Evolutionary conservation across 1,140 invertebrate species (phyloP), one percentile per base, ranked within the genome.

Genomic region (Laupala kohalensis): DNA sequence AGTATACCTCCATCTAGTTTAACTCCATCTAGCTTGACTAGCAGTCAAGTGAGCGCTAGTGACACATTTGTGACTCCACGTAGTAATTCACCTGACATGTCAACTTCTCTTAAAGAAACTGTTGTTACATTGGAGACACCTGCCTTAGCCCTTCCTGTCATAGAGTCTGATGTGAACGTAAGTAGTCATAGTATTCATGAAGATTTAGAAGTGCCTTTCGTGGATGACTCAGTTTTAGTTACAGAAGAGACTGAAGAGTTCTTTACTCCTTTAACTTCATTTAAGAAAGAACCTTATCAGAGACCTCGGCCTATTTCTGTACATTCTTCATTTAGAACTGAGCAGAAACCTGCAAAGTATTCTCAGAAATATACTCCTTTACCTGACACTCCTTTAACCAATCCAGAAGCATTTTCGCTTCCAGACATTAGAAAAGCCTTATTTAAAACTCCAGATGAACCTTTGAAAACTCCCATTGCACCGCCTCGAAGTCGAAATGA

Each of bases 381-480:
- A 19, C 76, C 77, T 19, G 77, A 77, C 25, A 78, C 78, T 64
- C 76, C 77, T 19, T 73, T 77, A 19, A 79, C 75, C 23, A 76
- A 77, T 72, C 76, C 77, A 24, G 77, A 79, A 72, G 77, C 77
- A 13, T 81, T 78, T 72, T 79, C 77, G 23, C 71, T 77, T 13
- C 79, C 78, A 29, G 79, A 79, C 73, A 77, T 77, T 53, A 69
- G 75, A 37, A 77, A 74, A 72, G 78, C 78, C 26, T 67, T 78
- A 65, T 77, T 76, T 69, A 75, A 75, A 25, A 69, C 71, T 28
- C 26, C 28, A 3, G 75, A 77, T 29, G 77, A 81, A 65, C 74
- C 77, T 23, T 82, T 83, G 64, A 78, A 79, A 76, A 84, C 82
- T 3, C 83, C 84, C 30, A 74, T 84, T 73, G 78, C 82, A 15